Evolutionary conservation across 1,140 invertebrate genomes (phyloP).

Genomic region (Trigoniulus corallinus): DNA sequence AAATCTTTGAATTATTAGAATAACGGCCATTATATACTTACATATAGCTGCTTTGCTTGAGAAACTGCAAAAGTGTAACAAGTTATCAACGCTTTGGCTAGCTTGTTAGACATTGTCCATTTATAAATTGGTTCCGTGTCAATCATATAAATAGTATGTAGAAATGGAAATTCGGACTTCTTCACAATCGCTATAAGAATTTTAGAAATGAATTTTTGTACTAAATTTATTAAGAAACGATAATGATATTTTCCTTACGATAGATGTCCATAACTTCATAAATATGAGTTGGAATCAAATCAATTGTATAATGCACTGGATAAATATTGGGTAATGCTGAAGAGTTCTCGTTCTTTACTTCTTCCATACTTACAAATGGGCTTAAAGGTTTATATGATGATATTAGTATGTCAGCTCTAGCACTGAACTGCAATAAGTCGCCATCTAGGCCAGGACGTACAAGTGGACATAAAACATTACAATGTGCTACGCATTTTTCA

Average conservation of each 20-base stretch:
- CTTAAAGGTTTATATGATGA: slow-evolving; percentile 40
- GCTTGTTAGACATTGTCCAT: slow-evolving; percentile 27
- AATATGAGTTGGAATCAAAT: slow-evolving; percentile 42
- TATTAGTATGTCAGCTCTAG: slow-evolving; percentile 42
- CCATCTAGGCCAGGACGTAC: slow-evolving; percentile 26
- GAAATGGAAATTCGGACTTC: not conserved
- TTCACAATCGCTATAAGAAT: not conserved
- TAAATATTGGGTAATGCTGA: slow-evolving; percentile 44
- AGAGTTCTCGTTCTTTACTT: slow-evolving; percentile 20
- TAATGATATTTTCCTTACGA: slow-evolving; percentile 39
- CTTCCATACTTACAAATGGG: slow-evolving; percentile 30
- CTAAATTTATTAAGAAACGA: not conserved
- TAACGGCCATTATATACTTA: no score
- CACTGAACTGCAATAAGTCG: slow-evolving; percentile 42
- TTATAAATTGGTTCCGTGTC: slow-evolving; percentile 40
- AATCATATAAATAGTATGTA: not conserved
- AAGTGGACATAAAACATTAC: not conserved
- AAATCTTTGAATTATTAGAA: no score
- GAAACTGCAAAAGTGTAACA: slow-evolving; percentile 32
- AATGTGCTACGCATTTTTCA: no score
- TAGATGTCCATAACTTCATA: slow-evolving; percentile 42
- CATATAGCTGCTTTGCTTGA: slow-evolving; percentile 51
- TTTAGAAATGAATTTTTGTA: not conserved
- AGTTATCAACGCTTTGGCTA: slow-evolving; percentile 49
- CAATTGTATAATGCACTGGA: slow-evolving; percentile 49